Conservation (phyloP, 2,888 invertebrate species). For the Polymixis lichenea region DNA sequence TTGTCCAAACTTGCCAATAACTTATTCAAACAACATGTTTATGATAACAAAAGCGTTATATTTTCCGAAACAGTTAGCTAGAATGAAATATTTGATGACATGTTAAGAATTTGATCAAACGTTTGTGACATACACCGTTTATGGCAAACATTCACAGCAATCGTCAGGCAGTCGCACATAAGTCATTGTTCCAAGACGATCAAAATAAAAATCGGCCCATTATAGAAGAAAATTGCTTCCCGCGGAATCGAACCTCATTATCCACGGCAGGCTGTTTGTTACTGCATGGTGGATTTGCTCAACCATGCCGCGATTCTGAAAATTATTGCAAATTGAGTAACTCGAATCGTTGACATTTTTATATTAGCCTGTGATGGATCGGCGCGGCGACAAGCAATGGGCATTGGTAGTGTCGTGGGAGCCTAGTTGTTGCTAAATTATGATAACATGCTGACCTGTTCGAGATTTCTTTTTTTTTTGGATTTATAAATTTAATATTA, state of each 20-base stretch:
- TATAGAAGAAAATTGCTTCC: slow-evolving; percentile 79
- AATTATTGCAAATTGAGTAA: slow-evolving; percentile 77
- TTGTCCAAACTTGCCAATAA: slow-evolving; percentile 43
- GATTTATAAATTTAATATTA: not conserved
- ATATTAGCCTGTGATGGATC: slow-evolving; percentile 65
- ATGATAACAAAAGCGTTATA: slow-evolving; percentile 43
- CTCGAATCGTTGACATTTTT: slow-evolving; percentile 71
- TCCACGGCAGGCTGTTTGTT: slow-evolving; percentile 75
- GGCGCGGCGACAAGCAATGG: slow-evolving; percentile 38
- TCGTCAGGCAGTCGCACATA: slow-evolving; percentile 40
- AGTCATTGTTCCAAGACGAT: slow-evolving; percentile 69
- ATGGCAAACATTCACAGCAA: slow-evolving; percentile 34
- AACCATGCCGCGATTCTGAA: slow-evolving; percentile 70
- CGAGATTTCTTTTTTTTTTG: not conserved
- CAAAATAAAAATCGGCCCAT: slow-evolving; percentile 73
- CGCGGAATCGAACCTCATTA: slow-evolving; percentile 84
- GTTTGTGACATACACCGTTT: slow-evolving; percentile 32
- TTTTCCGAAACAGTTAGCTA: slow-evolving; percentile 31
- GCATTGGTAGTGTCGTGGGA: slow-evolving; percentile 63
- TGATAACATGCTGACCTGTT: slow-evolving; percentile 21
- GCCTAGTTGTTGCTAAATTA: slow-evolving; percentile 28
- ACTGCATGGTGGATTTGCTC: slow-evolving; percentile 74
- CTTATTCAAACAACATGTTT: slow-evolving; percentile 41
- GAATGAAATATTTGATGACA: slow-evolving; percentile 30
- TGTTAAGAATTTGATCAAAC: slow-evolving; percentile 36